Evolutionary conservation across 2,113 vertebrate genomes (phyloP).

Genomic region (Opisthocomus hoazin): DNA sequence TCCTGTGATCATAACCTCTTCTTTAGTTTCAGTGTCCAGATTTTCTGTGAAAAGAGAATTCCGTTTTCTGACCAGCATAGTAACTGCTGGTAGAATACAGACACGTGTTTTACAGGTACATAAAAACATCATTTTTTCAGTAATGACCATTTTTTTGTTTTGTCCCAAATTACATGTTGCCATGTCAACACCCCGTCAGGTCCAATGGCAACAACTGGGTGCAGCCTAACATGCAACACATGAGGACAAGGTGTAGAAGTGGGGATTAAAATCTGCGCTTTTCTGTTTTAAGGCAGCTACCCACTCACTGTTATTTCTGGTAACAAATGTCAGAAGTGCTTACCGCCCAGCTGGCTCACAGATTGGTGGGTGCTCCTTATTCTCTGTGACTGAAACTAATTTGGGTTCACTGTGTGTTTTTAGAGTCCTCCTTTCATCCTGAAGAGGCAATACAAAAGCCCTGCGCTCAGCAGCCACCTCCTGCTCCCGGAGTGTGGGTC

Average conservation of each 20-base stretch:
- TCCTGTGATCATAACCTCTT: neutral
- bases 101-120: neutral
- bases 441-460: neutral
- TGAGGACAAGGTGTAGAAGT: neutral
- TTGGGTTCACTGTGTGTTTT: neutral
- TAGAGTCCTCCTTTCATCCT: neutral
- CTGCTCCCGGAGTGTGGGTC: rapidly evolving
- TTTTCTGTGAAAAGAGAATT: neutral
- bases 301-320: conserved; percentile 6
- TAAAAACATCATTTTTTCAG: neutral
- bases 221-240: neutral
- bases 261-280: neutral
- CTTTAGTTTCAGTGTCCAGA: neutral
- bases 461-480: rapidly evolving
- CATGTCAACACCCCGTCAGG: neutral
- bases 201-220: neutral
- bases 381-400: neutral
- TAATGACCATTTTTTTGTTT: neutral
- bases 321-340: neutral
- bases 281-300: neutral
- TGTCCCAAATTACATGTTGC: neutral
- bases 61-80: neutral
- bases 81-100: neutral
- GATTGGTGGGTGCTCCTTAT: neutral
- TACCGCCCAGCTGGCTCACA: neutral